Conservation (phyloP, 30 jellyfish, hydroid and myxozoan species). For the Catostylus mosaicus region DNA sequence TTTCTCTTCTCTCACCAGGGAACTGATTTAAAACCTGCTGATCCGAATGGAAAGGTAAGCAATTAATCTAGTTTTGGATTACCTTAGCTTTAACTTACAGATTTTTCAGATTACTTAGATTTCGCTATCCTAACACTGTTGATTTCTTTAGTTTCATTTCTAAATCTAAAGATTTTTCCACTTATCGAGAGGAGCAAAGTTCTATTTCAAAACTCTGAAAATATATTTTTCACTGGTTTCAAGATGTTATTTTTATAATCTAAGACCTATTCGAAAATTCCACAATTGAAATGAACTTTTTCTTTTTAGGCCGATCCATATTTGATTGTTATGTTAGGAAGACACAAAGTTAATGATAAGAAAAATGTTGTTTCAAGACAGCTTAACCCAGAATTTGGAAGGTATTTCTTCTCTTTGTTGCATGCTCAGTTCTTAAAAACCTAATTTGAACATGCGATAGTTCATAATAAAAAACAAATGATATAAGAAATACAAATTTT, state of each 20-base stretch:
- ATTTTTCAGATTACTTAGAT: no score
- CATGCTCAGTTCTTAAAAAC: not conserved
- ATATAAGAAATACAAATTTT: no score
- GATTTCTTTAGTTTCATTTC: no score
- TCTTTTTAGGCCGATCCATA: conserved; percentile 94
- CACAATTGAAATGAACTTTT: not conserved
- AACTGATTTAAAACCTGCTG: conserved; percentile 53
- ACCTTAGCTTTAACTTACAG: not conserved
- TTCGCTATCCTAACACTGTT: no score
- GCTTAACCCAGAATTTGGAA: conserved; percentile 95
- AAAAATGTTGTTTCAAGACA: conserved; percentile 60
- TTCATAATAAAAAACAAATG: no score
- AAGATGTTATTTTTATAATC: no score
- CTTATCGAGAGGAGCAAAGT: no score
- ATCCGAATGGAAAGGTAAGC: conserved; percentile 78
- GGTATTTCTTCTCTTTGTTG: conserved; percentile 45
- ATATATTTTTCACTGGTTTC: no score
- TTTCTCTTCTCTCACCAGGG: conserved; percentile 37
- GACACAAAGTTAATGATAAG: conserved; percentile 61
- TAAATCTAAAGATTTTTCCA: no score
- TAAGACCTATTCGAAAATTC: not conserved
- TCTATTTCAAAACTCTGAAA: no score
- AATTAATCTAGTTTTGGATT: conserved; percentile 5
- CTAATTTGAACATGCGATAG: not conserved
- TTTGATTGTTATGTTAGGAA: conserved; percentile 76